Evolutionary conservation across 1,140 invertebrate species (phyloP), one percentile per base, ranked within the genome.

Genomic region (Heliconius hewitsoni): DNA sequence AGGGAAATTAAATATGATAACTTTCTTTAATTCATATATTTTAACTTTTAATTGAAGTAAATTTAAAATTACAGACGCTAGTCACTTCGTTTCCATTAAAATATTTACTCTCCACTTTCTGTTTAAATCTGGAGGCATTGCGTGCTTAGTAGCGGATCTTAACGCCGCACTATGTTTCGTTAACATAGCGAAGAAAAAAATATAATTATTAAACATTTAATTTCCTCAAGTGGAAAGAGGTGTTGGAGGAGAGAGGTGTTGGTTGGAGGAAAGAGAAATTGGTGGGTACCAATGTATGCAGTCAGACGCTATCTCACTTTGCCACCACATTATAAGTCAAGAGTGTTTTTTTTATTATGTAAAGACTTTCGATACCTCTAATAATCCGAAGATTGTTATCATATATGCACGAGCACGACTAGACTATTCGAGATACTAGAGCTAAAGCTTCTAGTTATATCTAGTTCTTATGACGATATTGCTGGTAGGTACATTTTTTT

Each of bases 321-420:
- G 0, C 6, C 50, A 52, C 18, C 18, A 52, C 50, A 4, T 16
- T 66, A 66, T 66, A 27, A 66, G 57, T 66, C 23, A 66, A 30
- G 57, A 23, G 57, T 30, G 23, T 16, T 13, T 27, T 27, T 60
- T 66, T 66, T 23, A 66, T 9, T 66, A 66, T 66, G 57, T 16
- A n/a, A 66, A 66, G 60, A 27, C 16, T 66, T 66, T 66, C 60
- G n/a, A n/a, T n/a, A n/a, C 23, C n/a, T 66, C 60, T 66, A 66
- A 66, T 66, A 66, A 66, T 27, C 60, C 11, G 27, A 3, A 30
- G 60, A 66, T 27, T 11, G 27, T 66, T 66, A 16, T 66, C 60
- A 66, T 66, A 27, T 66, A 66, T 66, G 60, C 60, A n/a, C 3
- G 23, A 30, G 60, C 60, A 66, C 60, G 60, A 27, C 9, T 66